Evolutionary conservation across 2,888 invertebrate species (phyloP), one percentile per base, ranked within the genome.

Genomic region (Graphium colonna): DNA sequence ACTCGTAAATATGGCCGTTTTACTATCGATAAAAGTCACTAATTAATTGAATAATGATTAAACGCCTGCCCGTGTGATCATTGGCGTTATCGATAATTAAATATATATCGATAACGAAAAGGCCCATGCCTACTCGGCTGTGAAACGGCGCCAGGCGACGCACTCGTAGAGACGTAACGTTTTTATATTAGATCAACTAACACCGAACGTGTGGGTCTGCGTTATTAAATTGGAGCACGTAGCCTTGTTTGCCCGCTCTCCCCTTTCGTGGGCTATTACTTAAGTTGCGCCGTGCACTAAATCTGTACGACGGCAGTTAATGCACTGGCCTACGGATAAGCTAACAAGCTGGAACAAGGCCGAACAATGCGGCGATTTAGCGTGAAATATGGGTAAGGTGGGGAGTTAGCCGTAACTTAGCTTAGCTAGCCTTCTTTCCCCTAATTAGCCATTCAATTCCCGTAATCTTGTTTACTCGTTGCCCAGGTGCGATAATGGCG

Each of bases 401-500:
- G n/a, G n/a, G n/a, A n/a, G n/a, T n/a, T n/a, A n/a, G 84, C 81
- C 81, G 68, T 68, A 74, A 77, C 84, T 83, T 86, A 86, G 83
- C 77, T 86, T 77, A 84, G n/a, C n/a, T 73, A 75, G 82, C 82
- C 86, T 87, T 84, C 88, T 88, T 88, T 88, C 77, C 84, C 79
- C 85, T 88, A 87, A 89, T 89, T 88, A 89, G 88, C 82, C 84
- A 88, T 88, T 89, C 89, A 84, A 86, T 88, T 85, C 87, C 82
- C 88, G 88, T 88, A 88, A 87, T 88, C 85, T 88, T 89, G 88
- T 88, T 88, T 86, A 85, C 87, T 83, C 82, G 86, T 72, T 83
- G 86, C 79, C 85, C 89, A 88, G 89, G 89, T 89, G 89, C 85
- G 88, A 88, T 89, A 89, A 89, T 89, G 85, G 89, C 82, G 80